Conservation (phyloP, 2,797 vertebrate genomes). For the Pipistrellus kuhlii region DNA sequence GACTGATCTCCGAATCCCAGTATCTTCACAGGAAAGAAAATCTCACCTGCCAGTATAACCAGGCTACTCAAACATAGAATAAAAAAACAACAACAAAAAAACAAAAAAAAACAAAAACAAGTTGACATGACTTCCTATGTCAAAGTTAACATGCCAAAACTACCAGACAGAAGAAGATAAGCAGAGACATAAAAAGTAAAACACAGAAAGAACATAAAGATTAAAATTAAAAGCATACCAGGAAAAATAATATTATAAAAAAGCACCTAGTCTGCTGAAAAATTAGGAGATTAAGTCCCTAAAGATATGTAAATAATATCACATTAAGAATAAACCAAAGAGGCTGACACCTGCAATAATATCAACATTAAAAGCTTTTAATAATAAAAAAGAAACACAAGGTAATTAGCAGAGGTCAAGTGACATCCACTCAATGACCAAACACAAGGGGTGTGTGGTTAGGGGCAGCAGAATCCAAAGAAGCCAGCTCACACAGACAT, state of each 20-base stretch:
- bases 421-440: background rate
- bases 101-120: background rate
- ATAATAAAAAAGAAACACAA: background rate
- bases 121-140: background rate
- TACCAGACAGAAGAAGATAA: background rate
- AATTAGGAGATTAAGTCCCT: background rate
- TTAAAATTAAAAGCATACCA: background rate
- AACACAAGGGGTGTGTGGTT: background rate
- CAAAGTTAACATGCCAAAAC: background rate
- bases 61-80: background rate
- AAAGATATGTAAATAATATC: background rate
- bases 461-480: background rate
- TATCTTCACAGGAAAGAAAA: background rate
- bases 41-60: background rate
- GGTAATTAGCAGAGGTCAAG: background rate
- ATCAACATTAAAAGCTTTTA: background rate
- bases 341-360: background rate
- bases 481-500: background rate
- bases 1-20: background rate
- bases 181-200: background rate
- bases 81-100: background rate
- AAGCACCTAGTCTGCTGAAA: background rate
- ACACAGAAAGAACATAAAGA: background rate
- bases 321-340: conserved; percentile 7
- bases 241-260: background rate